Percentiles rank a stretch among this genome's conserved stretches.
phyloP scores from a whole-genome alignment of 2,797 vertebrate species.

The Acestrorhynchus altus region DNA sequence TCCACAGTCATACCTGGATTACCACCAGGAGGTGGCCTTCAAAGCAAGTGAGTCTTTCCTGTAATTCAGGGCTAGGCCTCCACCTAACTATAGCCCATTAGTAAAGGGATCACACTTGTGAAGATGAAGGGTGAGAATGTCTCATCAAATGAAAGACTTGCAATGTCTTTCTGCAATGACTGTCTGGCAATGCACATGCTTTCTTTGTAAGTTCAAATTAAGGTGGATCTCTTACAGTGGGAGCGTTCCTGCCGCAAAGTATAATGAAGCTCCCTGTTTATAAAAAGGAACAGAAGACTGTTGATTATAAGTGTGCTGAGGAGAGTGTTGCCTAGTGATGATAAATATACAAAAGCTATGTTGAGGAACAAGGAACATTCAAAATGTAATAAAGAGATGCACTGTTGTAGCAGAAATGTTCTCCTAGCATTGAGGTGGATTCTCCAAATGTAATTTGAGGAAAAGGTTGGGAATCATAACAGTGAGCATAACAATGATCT shows the following conservation, averaged over 20 bases:
- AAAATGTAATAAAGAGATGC: not conserved
- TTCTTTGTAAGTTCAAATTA: not conserved
- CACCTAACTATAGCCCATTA: not conserved
- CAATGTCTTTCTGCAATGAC: too few relatives aligned
- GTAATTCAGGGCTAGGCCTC: not conserved
- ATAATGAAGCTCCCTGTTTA: not conserved
- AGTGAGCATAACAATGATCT: not conserved
- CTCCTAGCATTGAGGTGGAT: not conserved
- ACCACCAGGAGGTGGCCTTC: slow-evolving; percentile 85
- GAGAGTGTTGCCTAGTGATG: not conserved
- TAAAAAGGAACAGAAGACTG: not conserved
- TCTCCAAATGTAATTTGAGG: not conserved
- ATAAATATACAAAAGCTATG: not conserved
- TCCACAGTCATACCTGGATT: slow-evolving; percentile 79
- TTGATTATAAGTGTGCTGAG: not conserved
- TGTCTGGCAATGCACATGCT: not conserved
- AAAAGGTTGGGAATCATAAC: not conserved
- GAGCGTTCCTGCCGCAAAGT: not conserved
- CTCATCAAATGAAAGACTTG: not conserved
- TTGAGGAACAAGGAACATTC: not conserved
- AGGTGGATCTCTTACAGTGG: not conserved
- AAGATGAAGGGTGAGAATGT: not conserved
- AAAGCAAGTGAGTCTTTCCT: slow-evolving; percentile 78
- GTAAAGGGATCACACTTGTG: not conserved
- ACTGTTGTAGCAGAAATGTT: not conserved